A percentile compares a stretch with the other conserved stretches of the same genome.
Evolutionary conservation across 1,140 invertebrate species (phyloP).

Genomic region (Drosophila pectinifera): DNA sequence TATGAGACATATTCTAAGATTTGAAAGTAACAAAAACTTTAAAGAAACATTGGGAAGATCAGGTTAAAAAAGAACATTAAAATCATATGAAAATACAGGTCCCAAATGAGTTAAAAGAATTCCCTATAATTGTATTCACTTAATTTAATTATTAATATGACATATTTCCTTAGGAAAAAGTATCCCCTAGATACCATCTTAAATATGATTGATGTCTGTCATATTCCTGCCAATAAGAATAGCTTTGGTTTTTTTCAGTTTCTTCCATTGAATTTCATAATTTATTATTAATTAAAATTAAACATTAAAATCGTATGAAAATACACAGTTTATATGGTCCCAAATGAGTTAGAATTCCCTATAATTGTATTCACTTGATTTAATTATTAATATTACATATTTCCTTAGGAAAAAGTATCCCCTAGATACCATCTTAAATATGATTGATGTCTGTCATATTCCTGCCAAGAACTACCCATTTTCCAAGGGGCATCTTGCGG

Average conservation of each 20-base stretch:
- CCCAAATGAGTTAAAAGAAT: too few species aligned
- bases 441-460: neutral
- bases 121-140: neutral
- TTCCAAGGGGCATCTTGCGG: constrained; percentile 1
- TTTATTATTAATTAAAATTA: constrained; percentile 64
- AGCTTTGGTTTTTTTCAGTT: constrained; percentile 19
- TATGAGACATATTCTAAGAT: neutral
- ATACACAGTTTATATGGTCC: too few species aligned
- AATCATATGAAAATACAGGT: too few species aligned
- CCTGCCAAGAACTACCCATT: neutral
- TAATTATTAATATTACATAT: neutral
- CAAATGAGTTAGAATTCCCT: too few species aligned
- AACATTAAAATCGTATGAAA: too few species aligned
- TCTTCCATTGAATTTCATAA: constrained; percentile 74
- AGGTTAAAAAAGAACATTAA: too few species aligned
- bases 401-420: too few species aligned
- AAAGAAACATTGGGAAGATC: too few species aligned
- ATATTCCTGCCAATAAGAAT: neutral
- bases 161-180: too few species aligned
- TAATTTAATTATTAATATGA: neutral
- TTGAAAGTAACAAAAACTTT: too few species aligned
- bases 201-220: neutral
- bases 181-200: too few species aligned
- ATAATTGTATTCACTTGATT: neutral
- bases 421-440: neutral